phyloP scores from a whole-genome alignment of 2,888 invertebrate species.

The Euplexia lucipara region DNA sequence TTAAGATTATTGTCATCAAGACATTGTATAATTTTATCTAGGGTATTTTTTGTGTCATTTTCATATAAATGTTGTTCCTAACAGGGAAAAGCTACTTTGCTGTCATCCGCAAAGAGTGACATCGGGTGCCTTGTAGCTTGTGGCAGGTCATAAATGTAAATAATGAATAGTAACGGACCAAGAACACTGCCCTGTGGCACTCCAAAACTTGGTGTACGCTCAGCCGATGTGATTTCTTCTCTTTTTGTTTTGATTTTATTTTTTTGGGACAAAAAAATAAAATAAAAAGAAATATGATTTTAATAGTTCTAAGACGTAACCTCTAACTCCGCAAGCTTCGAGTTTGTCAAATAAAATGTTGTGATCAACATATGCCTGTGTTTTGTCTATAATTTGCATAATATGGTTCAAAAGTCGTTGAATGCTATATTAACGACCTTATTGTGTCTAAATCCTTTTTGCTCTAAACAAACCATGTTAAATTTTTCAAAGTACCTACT shows the following conservation, averaged over 20 bases:
- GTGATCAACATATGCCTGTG: conserved; percentile 14
- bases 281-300: conserved; percentile 13
- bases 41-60: neutral
- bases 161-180: conserved; percentile 8
- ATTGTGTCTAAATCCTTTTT: too few species aligned
- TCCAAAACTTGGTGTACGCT: conserved; percentile 5
- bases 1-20: neutral
- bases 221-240: neutral
- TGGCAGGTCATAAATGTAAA: conserved; percentile 5
- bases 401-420: neutral
- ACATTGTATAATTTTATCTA: conserved; percentile 4
- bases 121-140: neutral
- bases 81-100: conserved; percentile 2
- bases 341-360: conserved; percentile 11
- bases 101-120: conserved; percentile 8
- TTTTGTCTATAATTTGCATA: conserved; percentile 2
- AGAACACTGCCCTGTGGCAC: conserved; percentile 12
- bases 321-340: conserved; percentile 5
- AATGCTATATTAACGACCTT: neutral
- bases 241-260: conserved; percentile 4
- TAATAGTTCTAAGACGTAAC: conserved; percentile 3
- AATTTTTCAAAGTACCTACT: neutral
- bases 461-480: neutral
- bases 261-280: too few species aligned
- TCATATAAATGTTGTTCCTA: neutral